A percentile compares a stretch with the other conserved stretches of the same genome.
Conservation (phyloP, 2,888 invertebrate genomes). For the Himalopsyche kuldschensis region DNA sequence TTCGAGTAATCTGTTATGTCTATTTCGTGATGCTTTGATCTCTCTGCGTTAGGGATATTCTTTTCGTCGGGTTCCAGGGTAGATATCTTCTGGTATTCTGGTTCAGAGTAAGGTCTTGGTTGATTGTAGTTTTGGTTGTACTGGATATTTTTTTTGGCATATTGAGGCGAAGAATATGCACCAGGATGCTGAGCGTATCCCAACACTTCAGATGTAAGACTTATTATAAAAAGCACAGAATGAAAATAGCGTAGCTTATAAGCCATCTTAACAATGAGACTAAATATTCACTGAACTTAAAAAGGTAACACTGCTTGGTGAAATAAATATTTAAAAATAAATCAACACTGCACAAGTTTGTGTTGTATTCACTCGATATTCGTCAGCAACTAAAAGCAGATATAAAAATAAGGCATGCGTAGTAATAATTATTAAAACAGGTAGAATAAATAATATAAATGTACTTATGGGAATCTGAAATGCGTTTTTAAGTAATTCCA, state of each 20-base stretch:
- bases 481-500: not conserved
- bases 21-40: slow-evolving; percentile 36
- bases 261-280: not conserved
- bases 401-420: not conserved
- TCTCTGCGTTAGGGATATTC: slow-evolving; percentile 5
- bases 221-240: not conserved
- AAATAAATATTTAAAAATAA: too few species aligned
- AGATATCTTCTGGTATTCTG: slow-evolving; percentile 32
- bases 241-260: not conserved
- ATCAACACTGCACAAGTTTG: not conserved
- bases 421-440: not conserved
- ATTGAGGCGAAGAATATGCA: slow-evolving; percentile 59
- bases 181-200: slow-evolving; percentile 47
- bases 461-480: not conserved
- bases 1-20: slow-evolving; percentile 23
- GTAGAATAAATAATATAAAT: not conserved
- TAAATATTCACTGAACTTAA: too few species aligned
- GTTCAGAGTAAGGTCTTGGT: slow-evolving; percentile 20
- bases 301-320: too few species aligned
- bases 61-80: not conserved
- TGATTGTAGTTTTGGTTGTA: slow-evolving; percentile 30
- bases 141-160: slow-evolving; percentile 51
- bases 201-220: slow-evolving; percentile 5
- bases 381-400: not conserved
- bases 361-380: not conserved